Evolutionary conservation across 2,888 invertebrate genomes (phyloP).

Genomic region (Nymphalis urticae): DNA sequence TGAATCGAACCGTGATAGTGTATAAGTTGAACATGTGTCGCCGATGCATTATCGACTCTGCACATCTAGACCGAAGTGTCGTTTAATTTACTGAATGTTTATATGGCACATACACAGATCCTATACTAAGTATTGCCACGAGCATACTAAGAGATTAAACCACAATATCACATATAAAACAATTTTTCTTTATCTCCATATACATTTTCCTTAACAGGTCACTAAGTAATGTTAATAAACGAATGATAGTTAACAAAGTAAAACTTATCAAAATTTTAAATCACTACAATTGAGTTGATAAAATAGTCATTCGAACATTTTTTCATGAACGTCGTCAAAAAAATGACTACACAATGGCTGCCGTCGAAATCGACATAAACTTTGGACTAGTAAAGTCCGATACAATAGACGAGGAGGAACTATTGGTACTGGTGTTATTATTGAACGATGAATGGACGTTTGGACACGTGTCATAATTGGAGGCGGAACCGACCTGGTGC

Average conservation of each 20-base stretch:
- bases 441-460: conserved; percentile 14
- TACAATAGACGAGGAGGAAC: conserved; percentile 18
- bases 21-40: conserved; percentile 17
- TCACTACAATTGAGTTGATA: too few relatives aligned
- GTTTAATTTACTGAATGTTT: conserved; percentile 17
- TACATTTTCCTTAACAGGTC: too few relatives aligned
- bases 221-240: too few relatives aligned
- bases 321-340: neutral
- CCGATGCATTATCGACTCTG: conserved; percentile 16
- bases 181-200: too few relatives aligned
- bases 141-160: too few relatives aligned
- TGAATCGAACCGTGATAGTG: conserved; percentile 27
- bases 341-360: neutral
- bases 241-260: too few relatives aligned
- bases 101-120: conserved; percentile 11
- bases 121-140: neutral
- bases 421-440: conserved; percentile 17
- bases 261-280: too few relatives aligned
- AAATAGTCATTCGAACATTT: neutral
- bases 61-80: conserved; percentile 15
- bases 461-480: conserved; percentile 13
- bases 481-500: conserved; percentile 14
- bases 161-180: too few relatives aligned
- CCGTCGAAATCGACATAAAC: conserved; percentile 8
- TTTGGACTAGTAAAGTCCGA: conserved; percentile 20